These are phyloP conservation scores for Recurvirostra avosetta DNA, from an alignment of 2,113 vertebrate species.

Conservation along the genomic window DNA sequence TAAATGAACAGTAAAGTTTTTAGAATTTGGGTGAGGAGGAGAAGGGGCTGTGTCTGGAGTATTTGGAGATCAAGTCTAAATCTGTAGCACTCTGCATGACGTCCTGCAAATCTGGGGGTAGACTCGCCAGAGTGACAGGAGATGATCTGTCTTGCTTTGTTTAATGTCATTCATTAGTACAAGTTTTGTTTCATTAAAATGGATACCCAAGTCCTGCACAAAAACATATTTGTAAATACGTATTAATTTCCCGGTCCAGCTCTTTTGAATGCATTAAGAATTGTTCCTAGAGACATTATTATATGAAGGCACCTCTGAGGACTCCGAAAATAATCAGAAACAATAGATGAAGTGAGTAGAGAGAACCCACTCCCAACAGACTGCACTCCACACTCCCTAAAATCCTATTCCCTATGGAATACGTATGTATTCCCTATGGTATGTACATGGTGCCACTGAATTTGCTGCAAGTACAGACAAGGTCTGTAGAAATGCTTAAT, in stretches of 20 bases:
- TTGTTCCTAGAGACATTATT: background rate
- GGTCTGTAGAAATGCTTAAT: background rate
- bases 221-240: background rate
- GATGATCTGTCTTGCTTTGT: background rate
- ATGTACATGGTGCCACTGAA: background rate
- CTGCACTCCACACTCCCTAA: background rate
- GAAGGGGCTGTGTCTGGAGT: background rate
- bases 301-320: background rate
- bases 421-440: background rate
- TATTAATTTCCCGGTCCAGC: background rate
- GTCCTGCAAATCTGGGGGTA: background rate
- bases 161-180: background rate
- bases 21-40: background rate
- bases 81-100: background rate
- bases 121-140: background rate
- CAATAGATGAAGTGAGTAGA: background rate
- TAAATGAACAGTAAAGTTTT: background rate
- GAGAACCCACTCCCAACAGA: background rate
- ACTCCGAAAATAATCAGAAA: background rate
- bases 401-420: background rate
- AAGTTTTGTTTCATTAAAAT: background rate
- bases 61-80: background rate
- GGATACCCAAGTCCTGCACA: background rate
- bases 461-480: background rate
- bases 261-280: background rate